These are phyloP conservation scores for Pluvialis apricaria DNA, from an alignment of 2,113 vertebrate genomes.

Conservation along the genomic window DNA sequence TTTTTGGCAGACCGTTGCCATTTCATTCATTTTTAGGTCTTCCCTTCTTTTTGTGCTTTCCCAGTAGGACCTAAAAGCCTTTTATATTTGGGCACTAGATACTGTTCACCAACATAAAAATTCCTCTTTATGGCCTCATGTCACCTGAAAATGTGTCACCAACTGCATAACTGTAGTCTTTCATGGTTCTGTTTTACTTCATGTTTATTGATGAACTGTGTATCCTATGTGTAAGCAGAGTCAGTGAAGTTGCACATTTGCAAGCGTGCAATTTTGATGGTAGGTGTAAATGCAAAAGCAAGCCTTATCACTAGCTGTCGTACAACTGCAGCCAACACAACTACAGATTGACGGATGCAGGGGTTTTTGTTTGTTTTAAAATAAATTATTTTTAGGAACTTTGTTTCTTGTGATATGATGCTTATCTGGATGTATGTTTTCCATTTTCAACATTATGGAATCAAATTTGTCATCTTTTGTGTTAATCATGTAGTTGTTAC, in stretches of 20 bases:
- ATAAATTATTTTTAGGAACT: neutral
- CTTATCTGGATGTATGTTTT: constrained; percentile 21
- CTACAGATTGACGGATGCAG: neutral
- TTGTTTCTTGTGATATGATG: neutral
- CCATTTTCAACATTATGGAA: constrained; percentile 3
- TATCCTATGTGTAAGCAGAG: neutral
- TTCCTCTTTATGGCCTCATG: neutral
- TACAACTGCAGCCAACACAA: neutral
- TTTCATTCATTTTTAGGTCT: neutral
- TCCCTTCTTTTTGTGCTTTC: neutral
- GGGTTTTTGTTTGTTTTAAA: neutral
- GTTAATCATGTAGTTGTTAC: neutral
- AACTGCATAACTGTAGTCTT: neutral
- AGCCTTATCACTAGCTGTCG: neutral
- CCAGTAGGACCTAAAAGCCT: neutral
- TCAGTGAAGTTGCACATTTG: neutral
- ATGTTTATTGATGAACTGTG: neutral
- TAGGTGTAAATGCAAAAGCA: neutral
- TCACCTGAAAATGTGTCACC: neutral
- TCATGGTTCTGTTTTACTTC: neutral
- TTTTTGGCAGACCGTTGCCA: neutral
- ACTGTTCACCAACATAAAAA: neutral
- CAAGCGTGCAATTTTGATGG: neutral
- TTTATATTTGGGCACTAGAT: neutral
- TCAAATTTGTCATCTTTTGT: neutral